Evolutionary conservation across 37 sponge, comb jelly and placozoan species (phyloP).

Genomic region (Eunapius fragilis): DNA sequence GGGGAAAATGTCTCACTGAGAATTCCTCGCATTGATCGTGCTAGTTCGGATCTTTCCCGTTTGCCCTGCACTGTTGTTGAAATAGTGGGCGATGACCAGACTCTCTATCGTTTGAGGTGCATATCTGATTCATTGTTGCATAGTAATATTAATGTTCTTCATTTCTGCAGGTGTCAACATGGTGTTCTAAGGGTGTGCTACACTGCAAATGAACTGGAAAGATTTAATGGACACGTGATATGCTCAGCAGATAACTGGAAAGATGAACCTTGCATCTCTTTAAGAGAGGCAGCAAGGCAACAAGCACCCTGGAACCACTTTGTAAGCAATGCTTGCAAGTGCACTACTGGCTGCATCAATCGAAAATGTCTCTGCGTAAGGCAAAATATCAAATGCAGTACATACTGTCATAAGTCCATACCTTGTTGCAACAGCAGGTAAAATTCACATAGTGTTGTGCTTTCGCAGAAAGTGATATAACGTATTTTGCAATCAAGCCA

Average conservation of each 20-base stretch:
- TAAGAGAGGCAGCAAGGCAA: slow-evolving; percentile 1
- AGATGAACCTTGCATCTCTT: neutral
- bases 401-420: no score
- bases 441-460: no score
- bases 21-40: slow-evolving; percentile 18
- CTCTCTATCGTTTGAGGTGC: neutral
- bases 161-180: neutral
- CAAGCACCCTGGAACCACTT: slow-evolving; percentile 17
- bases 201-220: slow-evolving; percentile 11
- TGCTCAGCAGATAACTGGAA: neutral
- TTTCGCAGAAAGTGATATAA: no score
- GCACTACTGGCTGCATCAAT: slow-evolving; percentile 34
- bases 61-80: neutral
- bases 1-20: slow-evolving; percentile 4
- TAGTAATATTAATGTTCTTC: neutral
- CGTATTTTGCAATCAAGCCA: no score
- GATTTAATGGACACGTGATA: neutral
- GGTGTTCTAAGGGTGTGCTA: neutral
- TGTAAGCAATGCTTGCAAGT: slow-evolving; percentile 18
- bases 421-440: no score
- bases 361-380: slow-evolving; percentile 28
- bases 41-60: neutral
- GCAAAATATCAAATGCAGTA: slow-evolving; percentile 8
- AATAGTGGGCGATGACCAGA: neutral
- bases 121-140: no score